phyloP scores from a whole-genome alignment of 1,140 invertebrate genomes.

The Tribolium castaneum region DNA sequence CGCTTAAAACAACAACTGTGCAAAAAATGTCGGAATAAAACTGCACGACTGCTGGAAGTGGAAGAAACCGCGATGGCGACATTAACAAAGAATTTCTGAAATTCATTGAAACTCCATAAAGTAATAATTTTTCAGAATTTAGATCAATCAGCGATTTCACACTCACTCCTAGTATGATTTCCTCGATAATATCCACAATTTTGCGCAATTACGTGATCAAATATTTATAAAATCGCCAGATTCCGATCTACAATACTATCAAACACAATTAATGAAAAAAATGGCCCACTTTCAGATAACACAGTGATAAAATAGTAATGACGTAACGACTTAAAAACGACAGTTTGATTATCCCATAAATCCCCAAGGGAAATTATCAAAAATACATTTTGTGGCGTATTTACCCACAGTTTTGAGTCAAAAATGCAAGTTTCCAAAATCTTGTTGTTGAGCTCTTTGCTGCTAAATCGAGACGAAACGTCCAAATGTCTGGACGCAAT shows the following conservation, averaged over 20 bases:
- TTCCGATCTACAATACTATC: neutral
- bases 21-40: neutral
- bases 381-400: neutral
- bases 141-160: neutral
- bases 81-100: neutral
- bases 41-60: neutral
- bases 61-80: neutral
- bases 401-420: neutral
- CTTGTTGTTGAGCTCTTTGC: neutral
- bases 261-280: neutral
- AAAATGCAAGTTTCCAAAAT: neutral
- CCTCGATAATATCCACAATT: neutral
- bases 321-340: neutral
- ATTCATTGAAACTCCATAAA: neutral
- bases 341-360: neutral
- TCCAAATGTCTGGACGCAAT: neutral
- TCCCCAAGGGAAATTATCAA: neutral
- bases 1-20: no score
- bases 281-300: neutral
- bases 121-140: neutral
- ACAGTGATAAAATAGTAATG: neutral
- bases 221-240: neutral
- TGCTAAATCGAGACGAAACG: neutral
- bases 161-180: neutral
- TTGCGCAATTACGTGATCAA: neutral